Conservation (phyloP, 2,888 invertebrate genomes). For the Sphaeridia pumilis region DNA sequence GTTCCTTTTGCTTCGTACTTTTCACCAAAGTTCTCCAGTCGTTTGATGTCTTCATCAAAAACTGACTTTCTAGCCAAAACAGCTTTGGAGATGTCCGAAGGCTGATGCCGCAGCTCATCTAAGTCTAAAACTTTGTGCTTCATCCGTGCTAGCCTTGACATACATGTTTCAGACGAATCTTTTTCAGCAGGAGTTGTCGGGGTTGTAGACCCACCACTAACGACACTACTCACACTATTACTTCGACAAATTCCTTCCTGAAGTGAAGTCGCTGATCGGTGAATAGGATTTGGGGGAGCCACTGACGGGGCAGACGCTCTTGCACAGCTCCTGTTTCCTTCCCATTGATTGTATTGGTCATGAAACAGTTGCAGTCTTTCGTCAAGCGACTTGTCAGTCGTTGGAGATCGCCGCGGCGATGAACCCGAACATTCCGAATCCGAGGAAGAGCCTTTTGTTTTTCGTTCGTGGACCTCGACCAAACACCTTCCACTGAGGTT, state of each 20-base stretch:
- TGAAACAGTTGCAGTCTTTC: slow-evolving; percentile 84
- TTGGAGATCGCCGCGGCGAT: slow-evolving; percentile 45
- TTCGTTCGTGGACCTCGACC: slow-evolving; percentile 16
- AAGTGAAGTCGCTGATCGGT: slow-evolving; percentile 4
- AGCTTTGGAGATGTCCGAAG: slow-evolving; percentile 85
- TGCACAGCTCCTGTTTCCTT: slow-evolving; percentile 40
- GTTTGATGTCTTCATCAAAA: slow-evolving; percentile 89
- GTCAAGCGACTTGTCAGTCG: slow-evolving; percentile 58
- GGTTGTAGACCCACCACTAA: too few relatives aligned
- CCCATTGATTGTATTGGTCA: slow-evolving; percentile 87
- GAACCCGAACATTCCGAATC: slow-evolving; percentile 56
- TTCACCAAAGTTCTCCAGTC: slow-evolving; percentile 75
- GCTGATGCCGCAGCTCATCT: slow-evolving; percentile 65
- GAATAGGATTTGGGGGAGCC: slow-evolving; percentile 11
- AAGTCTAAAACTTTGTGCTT: slow-evolving; percentile 65
- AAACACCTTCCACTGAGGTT: background rate
- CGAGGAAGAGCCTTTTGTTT: slow-evolving; percentile 54
- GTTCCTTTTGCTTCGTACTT: slow-evolving; percentile 53
- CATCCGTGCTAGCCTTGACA: slow-evolving; percentile 39
- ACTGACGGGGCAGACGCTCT: slow-evolving; percentile 44
- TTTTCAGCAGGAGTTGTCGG: background rate
- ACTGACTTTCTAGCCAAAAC: slow-evolving; percentile 84
- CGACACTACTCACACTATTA: slow-evolving; percentile 1
- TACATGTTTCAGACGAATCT: slow-evolving; percentile 3
- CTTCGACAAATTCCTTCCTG: background rate